Conservation (phyloP, 2,888 invertebrate genomes). For the Xestobium rufovillosum region DNA sequence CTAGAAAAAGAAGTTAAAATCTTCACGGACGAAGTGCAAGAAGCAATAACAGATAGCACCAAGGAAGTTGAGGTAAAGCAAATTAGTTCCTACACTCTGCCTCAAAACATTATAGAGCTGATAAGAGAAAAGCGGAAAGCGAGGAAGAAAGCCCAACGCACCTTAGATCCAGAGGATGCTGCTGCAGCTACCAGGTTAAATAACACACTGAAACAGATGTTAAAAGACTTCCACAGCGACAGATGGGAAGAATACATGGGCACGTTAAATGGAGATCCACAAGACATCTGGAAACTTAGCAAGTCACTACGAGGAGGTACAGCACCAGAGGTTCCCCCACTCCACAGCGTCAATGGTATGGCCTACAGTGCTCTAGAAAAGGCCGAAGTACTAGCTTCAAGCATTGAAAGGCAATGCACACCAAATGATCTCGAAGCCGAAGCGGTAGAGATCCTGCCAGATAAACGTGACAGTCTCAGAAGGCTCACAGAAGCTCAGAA, state of each 20-base stretch:
- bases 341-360: not conserved
- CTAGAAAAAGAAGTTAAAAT: not conserved
- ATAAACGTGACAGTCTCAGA: too few relatives aligned
- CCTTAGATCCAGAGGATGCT: not conserved
- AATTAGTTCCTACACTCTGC: not conserved
- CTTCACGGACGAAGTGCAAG: not conserved
- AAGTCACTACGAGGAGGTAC: too few relatives aligned
- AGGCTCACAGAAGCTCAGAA: too few relatives aligned
- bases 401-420: too few relatives aligned
- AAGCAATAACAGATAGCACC: not conserved
- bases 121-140: not conserved
- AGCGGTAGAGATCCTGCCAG: too few relatives aligned
- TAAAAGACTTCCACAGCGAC: not conserved
- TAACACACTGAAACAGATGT: not conserved
- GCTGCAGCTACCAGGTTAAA: too few relatives aligned
- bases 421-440: too few relatives aligned
- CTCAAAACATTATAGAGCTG: not conserved
- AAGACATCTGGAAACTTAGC: too few relatives aligned
- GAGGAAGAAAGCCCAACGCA: slow-evolving; percentile 1
- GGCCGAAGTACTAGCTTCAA: too few relatives aligned
- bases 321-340: not conserved
- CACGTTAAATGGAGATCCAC: too few relatives aligned
- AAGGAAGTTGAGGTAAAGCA: not conserved
- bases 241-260: too few relatives aligned
- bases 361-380: not conserved